A percentile compares a stretch with the other conserved stretches of the same genome.
These are phyloP conservation scores for Platorchestia sp. DNA, from an alignment of 1,140 invertebrate species.

Conservation along the genomic window DNA sequence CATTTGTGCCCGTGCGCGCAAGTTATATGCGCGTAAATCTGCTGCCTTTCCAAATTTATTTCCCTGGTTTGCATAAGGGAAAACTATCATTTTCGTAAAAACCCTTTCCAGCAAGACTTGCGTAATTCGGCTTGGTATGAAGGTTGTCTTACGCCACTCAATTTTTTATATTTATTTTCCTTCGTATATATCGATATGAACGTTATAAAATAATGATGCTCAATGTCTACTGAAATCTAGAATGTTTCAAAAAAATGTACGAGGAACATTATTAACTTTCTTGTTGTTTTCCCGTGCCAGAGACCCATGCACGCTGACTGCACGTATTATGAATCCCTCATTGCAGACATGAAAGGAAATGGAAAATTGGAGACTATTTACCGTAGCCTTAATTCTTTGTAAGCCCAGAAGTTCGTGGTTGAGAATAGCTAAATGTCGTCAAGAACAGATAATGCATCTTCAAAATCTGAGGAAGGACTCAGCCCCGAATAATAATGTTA, in stretches of 20 bases:
- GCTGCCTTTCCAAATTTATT: constrained; percentile 22
- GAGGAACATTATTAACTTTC: background rate
- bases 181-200: background rate
- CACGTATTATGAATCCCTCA: background rate
- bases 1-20: background rate
- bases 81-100: background rate
- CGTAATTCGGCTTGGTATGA: background rate
- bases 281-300: background rate
- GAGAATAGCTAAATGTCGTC: background rate
- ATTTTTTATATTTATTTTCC: background rate
- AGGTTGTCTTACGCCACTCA: background rate
- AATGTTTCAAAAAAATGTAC: background rate
- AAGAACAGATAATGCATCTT: background rate
- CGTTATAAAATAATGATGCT: background rate
- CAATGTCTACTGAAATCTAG: background rate
- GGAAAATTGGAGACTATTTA: background rate
- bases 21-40: constrained; percentile 34
- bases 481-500: background rate
- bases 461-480: background rate
- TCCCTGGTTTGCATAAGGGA: background rate
- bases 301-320: background rate
- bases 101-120: background rate
- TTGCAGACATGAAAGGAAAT: background rate
- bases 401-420: background rate
- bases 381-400: background rate